These are phyloP conservation scores for Empidonax alnorum DNA, from an alignment of 2,113 vertebrate genomes.

Conservation along the genomic window DNA sequence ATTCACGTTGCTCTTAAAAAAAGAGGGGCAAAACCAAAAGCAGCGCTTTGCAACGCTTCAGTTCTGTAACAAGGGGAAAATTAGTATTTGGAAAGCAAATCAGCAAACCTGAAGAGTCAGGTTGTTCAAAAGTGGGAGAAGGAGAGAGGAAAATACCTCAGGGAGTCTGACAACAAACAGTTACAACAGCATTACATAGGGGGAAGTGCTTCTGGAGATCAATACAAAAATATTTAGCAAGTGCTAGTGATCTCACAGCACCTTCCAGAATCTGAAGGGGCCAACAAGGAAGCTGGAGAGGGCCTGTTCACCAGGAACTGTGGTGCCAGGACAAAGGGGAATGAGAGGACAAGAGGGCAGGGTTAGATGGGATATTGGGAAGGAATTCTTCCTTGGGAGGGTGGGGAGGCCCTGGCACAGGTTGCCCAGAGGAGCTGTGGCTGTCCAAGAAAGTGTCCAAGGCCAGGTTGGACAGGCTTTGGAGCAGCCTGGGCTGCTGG, in stretches of 20 bases:
- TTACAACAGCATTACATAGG: no score
- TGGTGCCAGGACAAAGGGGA: not conserved
- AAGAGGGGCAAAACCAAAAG: not conserved
- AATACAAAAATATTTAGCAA: not conserved
- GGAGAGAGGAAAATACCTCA: not conserved
- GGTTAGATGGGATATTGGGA: not conserved
- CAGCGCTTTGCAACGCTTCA: not conserved
- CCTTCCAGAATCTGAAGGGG: not conserved
- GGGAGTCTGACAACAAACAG: not conserved
- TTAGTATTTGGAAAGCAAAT: not conserved
- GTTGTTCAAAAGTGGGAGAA: not conserved
- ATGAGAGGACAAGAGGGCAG: not conserved
- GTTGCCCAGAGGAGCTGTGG: not conserved
- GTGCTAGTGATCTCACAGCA: not conserved
- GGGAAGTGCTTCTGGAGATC: not conserved
- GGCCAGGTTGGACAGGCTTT: not conserved
- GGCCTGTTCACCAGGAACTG: not conserved
- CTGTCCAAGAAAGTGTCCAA: not conserved
- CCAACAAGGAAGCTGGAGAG: not conserved
- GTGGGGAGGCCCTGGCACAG: not conserved
- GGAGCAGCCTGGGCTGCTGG: not conserved
- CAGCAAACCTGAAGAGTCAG: not conserved
- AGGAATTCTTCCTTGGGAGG: not conserved
- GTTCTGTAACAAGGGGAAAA: not conserved
- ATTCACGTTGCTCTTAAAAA: not conserved